Base-by-base conservation (phyloP, 2,113 vertebrate genomes). In the Amblyopsis rosae region DNA sequence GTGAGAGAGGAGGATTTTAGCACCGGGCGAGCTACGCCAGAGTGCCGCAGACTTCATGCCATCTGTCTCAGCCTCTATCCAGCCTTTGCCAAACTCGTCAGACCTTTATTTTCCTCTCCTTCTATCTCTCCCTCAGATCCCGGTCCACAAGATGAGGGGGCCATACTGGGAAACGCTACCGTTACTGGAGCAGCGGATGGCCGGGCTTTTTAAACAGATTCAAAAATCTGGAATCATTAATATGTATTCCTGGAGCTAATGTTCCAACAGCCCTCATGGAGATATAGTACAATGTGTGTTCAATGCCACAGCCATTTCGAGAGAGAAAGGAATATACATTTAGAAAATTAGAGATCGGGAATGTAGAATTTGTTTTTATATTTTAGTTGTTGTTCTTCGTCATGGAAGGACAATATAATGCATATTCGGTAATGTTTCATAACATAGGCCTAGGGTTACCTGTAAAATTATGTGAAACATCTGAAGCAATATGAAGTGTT, bases 1-100 rank as follows among this genome's bases (percentile, higher is more conserved):
- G 92, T 92, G 92, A 92, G 92, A 90, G 92, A 93, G 90, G 87
- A 92, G 91, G 91, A 92, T 93, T 93, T 93, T 94, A 93, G 90
- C 93, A 92, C 92, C 91, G 93, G 82, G 89, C 83, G 85, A 91
- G 85, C 85, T 82, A 80, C 88, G 92, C 92, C 92, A 93, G 91
- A 92, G 92, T 90, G 88, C 87, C 70, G 89, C 92, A 94, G 92
- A 94, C 92, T 93, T 91, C 90, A 86, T 89, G 92, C 93, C 93
- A 94, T 94, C 93, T 93, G 93, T 93, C 92, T 92, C 93, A 91
- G 90, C 88, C 92, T 93, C 92, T 77, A 79, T 92, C 84, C 76
- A 84, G 69, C 67, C 86, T 72, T 80, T 93, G 93, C 93, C 93
- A 94, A 92, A 91, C 91, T 91, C 90, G 77, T 91, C 87, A 89